Base-by-base conservation (phyloP, 2,797 vertebrate genomes). In the Peromyscus aztecus region DNA sequence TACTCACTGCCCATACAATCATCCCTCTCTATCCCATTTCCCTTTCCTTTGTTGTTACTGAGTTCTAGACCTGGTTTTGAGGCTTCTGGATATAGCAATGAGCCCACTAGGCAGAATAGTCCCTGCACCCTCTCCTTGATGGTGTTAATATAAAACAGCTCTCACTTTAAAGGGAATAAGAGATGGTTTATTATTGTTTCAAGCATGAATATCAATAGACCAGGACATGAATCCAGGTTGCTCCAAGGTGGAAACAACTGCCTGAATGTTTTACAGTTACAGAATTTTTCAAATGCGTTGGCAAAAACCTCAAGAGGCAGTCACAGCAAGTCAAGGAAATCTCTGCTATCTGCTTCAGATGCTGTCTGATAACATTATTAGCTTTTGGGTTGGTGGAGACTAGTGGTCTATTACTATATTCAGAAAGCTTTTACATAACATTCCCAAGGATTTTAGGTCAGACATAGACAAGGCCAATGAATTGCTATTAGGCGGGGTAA, bases 21-120 rank as follows among this genome's bases (percentile, higher is more conserved):
- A 2, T 43, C 11, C 37, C 7, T 49, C 12, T 75, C 63, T 13
- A 23, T 40, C 14, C 61, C 43, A 3, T 78, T 78, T 67, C 71
- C 34, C 34, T 84, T n/a, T 29, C 1, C 0, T 0, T 27, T 59
- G 34, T 77, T 16, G 23, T 71, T 37, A 0, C 8, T 4, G 43
- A 13, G 23, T 21, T 0, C 49, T 17, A 46, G 57, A 46, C 55
- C 4, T 46, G 27, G 13, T 19, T 59, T 21, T 17, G 12, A 11
- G n/a, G 19, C 31, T 40, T 29, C 34, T 57, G 31, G 1, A 21
- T 52, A 46, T 10, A 63, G 17, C 76, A 29, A 23, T 4, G 19
- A 89, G 19, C 11, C 40, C 8, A 1, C 34, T 31, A 76, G 12
- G 21, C 16, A n/a, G 63, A 89, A 31, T 0, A 1, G 11, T 21